A percentile compares a stretch with the other conserved stretches of the same genome.
These are phyloP conservation scores for Etheostoma spectabile DNA, from an alignment of 2,113 vertebrate genomes.

Conservation along the genomic window DNA sequence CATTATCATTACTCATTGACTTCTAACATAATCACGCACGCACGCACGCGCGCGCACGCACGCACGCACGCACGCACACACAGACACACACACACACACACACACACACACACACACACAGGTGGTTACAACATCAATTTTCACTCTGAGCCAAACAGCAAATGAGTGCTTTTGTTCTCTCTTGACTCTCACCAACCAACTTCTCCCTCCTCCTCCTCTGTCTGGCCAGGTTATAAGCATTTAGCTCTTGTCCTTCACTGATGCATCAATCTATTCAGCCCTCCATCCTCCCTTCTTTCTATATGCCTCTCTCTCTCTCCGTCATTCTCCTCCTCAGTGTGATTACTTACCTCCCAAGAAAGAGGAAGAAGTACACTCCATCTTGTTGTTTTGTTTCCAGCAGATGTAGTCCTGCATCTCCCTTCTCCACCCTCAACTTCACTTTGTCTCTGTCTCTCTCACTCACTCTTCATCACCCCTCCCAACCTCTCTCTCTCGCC, in stretches of 20 bases:
- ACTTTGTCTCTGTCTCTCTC: conserved; percentile 69
- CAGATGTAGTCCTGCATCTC: conserved; percentile 78
- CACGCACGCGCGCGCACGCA: conserved; percentile 23
- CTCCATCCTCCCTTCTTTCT: neutral
- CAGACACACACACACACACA: conserved; percentile 12
- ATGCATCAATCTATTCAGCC: conserved; percentile 54
- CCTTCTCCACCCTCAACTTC: conserved; percentile 74
- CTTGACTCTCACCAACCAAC: conserved; percentile 42
- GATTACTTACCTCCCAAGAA: conserved; percentile 77
- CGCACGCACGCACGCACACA: too few species aligned
- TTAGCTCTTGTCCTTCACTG: conserved; percentile 49
- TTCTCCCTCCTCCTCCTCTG: conserved; percentile 55
- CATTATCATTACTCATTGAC: conserved; percentile 37
- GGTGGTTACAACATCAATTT: conserved; percentile 33
- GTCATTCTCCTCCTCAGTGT: conserved; percentile 20
- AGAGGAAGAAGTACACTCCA: conserved; percentile 70
- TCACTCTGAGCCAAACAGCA: conserved; percentile 37
- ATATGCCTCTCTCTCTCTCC: neutral
- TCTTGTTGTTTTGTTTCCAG: conserved; percentile 78
- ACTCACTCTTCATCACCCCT: conserved; percentile 60
- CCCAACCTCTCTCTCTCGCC: conserved; percentile 33
- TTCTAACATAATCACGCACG: conserved; percentile 24
- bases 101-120: conserved; percentile 34
- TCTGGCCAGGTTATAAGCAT: conserved; percentile 38
- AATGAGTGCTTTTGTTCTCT: conserved; percentile 31